Evolutionary conservation across 1,140 invertebrate species (phyloP), one percentile per base, ranked within the genome.

Genomic region (Melanaphis sacchari): DNA sequence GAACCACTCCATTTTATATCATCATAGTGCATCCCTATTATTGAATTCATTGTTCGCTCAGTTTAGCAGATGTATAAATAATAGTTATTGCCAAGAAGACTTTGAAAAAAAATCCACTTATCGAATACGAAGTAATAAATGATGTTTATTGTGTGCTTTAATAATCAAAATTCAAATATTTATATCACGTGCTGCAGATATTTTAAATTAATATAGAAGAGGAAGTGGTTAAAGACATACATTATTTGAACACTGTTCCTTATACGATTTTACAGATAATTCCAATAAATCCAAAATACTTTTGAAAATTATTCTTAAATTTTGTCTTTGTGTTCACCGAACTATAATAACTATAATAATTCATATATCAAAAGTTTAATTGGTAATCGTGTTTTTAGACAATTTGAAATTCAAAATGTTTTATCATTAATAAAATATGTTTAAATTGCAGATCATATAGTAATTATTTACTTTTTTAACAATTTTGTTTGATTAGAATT

Each of bases 21-120:
- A 54, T 89, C 21, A 54, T 54, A 26, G 88, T 89, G 22, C 88
- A 89, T 89, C 88, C 49, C 36, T 89, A 54, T 89, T 26, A 31
- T 24, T 40, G 24, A 54, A 89, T 38, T 15, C 88, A 54, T 89
- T 54, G 88, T 89, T 89, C 88, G 36, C 40, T 38, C 1, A 26
- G 36, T 38, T 52, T 36, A 38, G 52, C 88, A 89, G 88, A 89
- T 89, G 88, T 89, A 89, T 89, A 89, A 89, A 89, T 89, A 89
- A 89, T 36, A 89, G n/a, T 89, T 54, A 89, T 89, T 89, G 18
- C 49, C 46, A 4, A 3, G n/a, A 89, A 38, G 36, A 52, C 36
- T 89, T 26, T 52, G 22, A 54, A 89, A 89, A 54, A 89, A 89
- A 89, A 89, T 89, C 88, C 49, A 89, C 46, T 54, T 21, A 36